Base-by-base conservation (phyloP, 2,888 invertebrate species). In the Caradrina kadenii region DNA sequence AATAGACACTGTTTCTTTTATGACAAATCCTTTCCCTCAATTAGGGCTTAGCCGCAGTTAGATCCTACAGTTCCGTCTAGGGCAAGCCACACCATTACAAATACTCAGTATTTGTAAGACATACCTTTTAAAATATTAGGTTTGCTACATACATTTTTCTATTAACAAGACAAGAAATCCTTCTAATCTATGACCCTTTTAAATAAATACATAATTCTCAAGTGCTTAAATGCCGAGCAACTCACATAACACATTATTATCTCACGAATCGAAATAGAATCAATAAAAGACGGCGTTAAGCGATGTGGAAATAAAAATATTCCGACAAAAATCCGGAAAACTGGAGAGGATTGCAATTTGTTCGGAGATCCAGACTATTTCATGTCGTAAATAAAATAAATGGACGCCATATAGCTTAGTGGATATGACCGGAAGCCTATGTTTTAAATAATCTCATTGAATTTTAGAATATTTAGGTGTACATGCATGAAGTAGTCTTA, bases 241-340 rank as follows among this genome's bases (percentile, higher is more conserved):
- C 55, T 53, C 15, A n/a, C 53, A 67, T 45, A 61, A 49, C 22
- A 55, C 21, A 49, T 49, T 45, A 17, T 39, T 19, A 39, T 39
- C 55, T 48, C 22, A 48, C 22, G 21, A 59, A 63, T 78, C 48
- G 53, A 76, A 79, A 76, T 73, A 76, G 69, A 59, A 69, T 74
- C 62, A 19, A 74, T 60, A 56, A 74, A 79, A 54, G 50, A 62
- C 52, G 42, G 59, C 45, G n/a, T 65, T 26, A 50, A 22, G 48
- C 55, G 42, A 53, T 21, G 48, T 48, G 49, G 35, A 65, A 79
- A 35, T 21, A 22, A 61, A 63, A 62, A 61, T 55, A 50, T 66
- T 53, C 60, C 26, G 19, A 66, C 49, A 58, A 61, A 77, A 79
- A 56, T 66, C 60, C 79, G 75, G 69, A 69, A 79, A 63, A 50